phyloP scores from a whole-genome alignment of 2,888 invertebrate genomes.

The Latheticus oryzae region DNA sequence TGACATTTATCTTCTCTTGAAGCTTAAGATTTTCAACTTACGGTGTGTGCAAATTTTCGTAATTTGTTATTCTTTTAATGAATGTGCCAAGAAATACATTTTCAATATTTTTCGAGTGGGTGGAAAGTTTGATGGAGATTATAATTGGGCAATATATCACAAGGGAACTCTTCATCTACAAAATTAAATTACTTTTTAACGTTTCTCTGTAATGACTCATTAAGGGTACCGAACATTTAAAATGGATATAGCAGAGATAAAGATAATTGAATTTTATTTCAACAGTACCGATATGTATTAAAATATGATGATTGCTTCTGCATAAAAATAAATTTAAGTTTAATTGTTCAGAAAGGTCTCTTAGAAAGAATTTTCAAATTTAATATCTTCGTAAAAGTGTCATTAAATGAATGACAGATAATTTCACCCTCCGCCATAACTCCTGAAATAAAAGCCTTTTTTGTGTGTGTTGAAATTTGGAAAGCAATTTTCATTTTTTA shows the following conservation, averaged over 20 bases:
- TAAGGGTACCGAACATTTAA: constrained; percentile 11
- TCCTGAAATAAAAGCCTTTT: no score
- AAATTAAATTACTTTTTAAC: constrained; percentile 30
- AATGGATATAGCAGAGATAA: constrained; percentile 11
- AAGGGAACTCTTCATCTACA: constrained; percentile 23
- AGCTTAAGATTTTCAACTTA: no score
- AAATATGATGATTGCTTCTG: neutral
- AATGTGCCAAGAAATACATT: constrained; percentile 2
- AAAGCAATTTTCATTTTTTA: no score
- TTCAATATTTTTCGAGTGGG: constrained; percentile 7
- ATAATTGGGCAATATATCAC: constrained; percentile 26
- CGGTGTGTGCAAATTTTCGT: neutral
- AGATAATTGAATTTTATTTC: constrained; percentile 20
- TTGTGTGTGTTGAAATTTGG: no score
- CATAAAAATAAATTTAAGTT: neutral
- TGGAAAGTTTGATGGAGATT: constrained; percentile 11
- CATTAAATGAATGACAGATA: no score
- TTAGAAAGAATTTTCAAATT: no score
- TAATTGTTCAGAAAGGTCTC: no score
- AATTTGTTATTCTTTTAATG: constrained; percentile 1
- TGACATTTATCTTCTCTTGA: no score
- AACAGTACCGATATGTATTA: neutral
- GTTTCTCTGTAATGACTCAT: constrained; percentile 21
- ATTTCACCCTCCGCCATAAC: no score
- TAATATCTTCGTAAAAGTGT: no score